Evolutionary conservation across 2,113 vertebrate species (phyloP), one percentile per base, ranked within the genome.

Genomic region (Alaudala cheleensis): DNA sequence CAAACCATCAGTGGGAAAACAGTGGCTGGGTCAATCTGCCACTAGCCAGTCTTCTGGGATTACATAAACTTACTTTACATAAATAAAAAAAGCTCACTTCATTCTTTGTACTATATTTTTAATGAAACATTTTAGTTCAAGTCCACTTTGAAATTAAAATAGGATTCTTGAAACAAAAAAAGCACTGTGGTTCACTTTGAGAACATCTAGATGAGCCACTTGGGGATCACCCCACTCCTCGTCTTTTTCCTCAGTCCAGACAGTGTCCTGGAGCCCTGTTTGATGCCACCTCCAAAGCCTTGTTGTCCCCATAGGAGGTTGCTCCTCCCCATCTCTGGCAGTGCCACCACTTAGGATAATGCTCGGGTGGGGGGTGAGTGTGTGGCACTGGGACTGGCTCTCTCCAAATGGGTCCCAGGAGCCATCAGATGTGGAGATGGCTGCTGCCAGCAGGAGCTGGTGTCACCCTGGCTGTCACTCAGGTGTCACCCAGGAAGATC

Each of bases 1-100:
- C 76, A 93, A 84, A 91, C 33, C 24, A 44, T 71, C 29, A 66
- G 86, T 78, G 80, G 80, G 83, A 95, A 96, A 88, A 62, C 60
- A 33, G 23, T 86, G 88, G 76, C 86, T 93, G 80, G 96, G 96
- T 91, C 94, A 93, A 14, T 58, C 47, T 94, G 95, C 91, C 91
- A 95, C 80, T 56, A 58, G 56, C 61, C 62, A 56, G 74, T 72
- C 88, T 79, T 72, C 74, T 93, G 81, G 87, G 81, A 82, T 67
- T 60, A 56, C 57, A 88, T 37, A 53, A 93, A 67, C 37, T 31
- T 50, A 20, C 56, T 21, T 44, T 44, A 44, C 37, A 37, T 37
- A 37, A 37, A 37, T 37, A 13, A n/a, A 77, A 89, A 92, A 73
- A 58, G 39, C 42, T 94, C 47, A 37, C 56, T 83, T 90, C 40